Base-by-base conservation (phyloP, 2,888 invertebrate genomes). In the Drosophila austrosaltans region DNA sequence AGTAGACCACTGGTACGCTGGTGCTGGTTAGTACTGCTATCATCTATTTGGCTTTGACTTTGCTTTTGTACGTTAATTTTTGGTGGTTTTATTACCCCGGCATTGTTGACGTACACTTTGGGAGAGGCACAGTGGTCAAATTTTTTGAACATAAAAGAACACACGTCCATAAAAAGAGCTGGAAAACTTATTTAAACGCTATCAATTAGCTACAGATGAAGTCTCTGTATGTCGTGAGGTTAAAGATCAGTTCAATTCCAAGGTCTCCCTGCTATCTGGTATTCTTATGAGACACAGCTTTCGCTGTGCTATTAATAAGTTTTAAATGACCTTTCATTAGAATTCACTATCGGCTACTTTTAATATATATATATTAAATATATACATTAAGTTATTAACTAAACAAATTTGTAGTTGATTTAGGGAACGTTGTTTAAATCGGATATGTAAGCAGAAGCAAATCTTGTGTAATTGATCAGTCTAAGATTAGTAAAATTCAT, bases 1-100 rank as follows among this genome's bases (percentile, higher is more conserved):
- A 22, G 44, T 20, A 20, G 44, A 20, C 20, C 44, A 10, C 22
- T 48, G 44, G 44, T 44, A 20, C 20, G 44, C 63, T 53, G 71
- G 40, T 57, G 56, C 62, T 70, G 39, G 40, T n/a, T 39, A 12
- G n/a, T 36, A 36, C 40, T 40, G 48, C 48, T 48, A 48, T 48
- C 22, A 71, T 71, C 72, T 71, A 59, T 69, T 70, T 69, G 40
- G 66, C 20, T 59, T 58, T 39, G 57, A 63, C 54, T 63, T 63
- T 68, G 72, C 74, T 77, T 57, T 85, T 82, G 74, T 75, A 67
- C 69, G 72, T 75, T 82, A 59, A 79, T 82, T 78, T 75, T 72
- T 76, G 77, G 69, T 72, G 76, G 70, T 67, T 82, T 82, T 80
- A 82, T 81, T 73, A 72, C 58, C 64, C 71, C 39, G 54, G 12